Evolutionary conservation across 2,888 invertebrate genomes (phyloP), one percentile per base, ranked within the genome.

Genomic region (Pharmacophagus antenor): DNA sequence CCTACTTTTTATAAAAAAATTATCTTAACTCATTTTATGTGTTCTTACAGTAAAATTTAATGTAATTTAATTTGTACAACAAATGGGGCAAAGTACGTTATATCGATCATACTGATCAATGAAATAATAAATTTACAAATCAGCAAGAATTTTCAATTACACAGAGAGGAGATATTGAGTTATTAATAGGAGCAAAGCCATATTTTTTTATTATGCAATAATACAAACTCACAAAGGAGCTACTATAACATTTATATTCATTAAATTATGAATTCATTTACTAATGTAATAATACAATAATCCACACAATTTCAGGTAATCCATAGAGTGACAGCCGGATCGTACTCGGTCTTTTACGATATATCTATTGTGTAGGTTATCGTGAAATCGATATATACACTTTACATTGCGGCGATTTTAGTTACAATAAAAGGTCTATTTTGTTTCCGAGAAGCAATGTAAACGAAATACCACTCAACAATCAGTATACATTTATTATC

Each of bases 231-330:
- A 31, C 12, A 15, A 10, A 31, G 31, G 15, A 31, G 12, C 15
- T 31, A 31, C 25, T 20, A n/a, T 25, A 49, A 25, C 42, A 59
- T 59, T 54, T 54, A 22, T 55, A 54, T 59, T 59, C 49, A 59
- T 59, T 59, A 50, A 50, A 55, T 56, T 56, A 56, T 51, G 22
- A 56, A 60, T 60, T 60, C 46, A 56, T 56, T 55, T 50, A 50
- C 25, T 27, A 48, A 37, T 22, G 21, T 41, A 56, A 56, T 61
- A 56, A 70, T 68, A 71, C 68, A 72, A 70, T 73, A 70, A 70
- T 71, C 67, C 63, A 67, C 67, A 70, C 69, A 70, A 72, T 71
- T 70, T 67, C 67, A 69, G 69, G 70, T 70, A 72, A 74, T 72
- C 67, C 64, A 67, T 61, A 64, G 64, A 70, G 68, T 72, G 70